These are phyloP conservation scores for Cuniculus paca DNA, from an alignment of 2,797 vertebrate genomes.

Conservation along the genomic window DNA sequence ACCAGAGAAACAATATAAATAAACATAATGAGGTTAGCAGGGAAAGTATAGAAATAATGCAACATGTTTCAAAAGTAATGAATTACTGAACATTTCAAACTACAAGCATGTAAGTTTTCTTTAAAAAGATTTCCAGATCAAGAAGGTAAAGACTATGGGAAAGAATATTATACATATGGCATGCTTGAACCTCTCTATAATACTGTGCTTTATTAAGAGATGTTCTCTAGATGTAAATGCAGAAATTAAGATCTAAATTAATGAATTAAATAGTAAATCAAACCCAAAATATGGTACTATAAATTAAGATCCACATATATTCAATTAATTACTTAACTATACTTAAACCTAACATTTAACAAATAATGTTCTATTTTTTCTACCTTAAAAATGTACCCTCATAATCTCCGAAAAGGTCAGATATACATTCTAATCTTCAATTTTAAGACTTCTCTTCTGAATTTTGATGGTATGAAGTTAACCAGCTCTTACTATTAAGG, in stretches of 20 bases:
- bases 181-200: no score
- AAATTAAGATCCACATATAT: background rate
- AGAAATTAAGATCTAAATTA: conserved; percentile 34
- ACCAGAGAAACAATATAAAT: conserved; percentile 57
- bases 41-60: background rate
- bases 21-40: conserved; percentile 32
- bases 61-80: background rate
- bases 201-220: background rate
- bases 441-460: background rate
- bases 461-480: background rate
- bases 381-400: background rate
- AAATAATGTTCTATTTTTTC: background rate
- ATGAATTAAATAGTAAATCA: background rate
- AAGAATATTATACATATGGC: background rate
- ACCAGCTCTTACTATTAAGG: no score
- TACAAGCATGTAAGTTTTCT: background rate
- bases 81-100: conserved; percentile 38
- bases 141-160: background rate
- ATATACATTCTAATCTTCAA: background rate
- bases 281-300: background rate
- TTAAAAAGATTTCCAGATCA: background rate
- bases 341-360: background rate
- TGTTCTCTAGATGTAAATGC: background rate
- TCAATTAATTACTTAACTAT: conserved; percentile 41
- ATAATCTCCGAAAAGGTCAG: background rate